Percentiles rank a stretch among this genome's conserved stretches.
Evolutionary conservation across 2,888 invertebrate species (phyloP).

Genomic region (Phorcus lineatus): DNA sequence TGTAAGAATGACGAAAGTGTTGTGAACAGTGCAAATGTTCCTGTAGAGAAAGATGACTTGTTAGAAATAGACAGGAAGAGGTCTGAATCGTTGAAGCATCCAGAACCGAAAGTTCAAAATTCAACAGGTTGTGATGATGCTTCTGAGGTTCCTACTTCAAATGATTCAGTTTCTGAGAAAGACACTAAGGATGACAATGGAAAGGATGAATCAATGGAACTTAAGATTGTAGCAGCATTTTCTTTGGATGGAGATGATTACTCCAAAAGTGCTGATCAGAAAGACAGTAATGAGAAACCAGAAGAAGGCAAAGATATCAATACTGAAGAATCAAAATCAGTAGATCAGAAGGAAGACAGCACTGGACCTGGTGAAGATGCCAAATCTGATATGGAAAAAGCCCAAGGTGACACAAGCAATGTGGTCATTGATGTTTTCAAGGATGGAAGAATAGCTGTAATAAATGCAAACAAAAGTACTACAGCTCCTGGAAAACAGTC

Average conservation of each 20-base stretch:
- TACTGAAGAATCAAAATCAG: no score
- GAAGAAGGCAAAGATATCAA: no score
- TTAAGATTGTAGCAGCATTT: constrained; percentile 45
- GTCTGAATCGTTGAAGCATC: not conserved
- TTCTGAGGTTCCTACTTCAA: not conserved
- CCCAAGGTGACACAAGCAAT: not conserved
- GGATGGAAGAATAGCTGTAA: constrained; percentile 1
- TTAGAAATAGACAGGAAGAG: not conserved
- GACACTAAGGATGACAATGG: not conserved
- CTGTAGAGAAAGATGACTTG: no score
- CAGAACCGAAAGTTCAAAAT: not conserved
- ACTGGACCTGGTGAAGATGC: not conserved
- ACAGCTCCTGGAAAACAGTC: not conserved
- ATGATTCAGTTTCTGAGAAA: not conserved
- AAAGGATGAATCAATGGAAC: constrained; percentile 12
- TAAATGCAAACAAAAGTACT: not conserved
- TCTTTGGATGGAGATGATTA: constrained; percentile 33
- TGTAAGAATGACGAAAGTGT: not conserved
- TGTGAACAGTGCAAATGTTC: not conserved
- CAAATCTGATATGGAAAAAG: not conserved
- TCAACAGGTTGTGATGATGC: not conserved
- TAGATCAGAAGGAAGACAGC: not conserved
- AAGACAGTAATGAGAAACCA: not conserved
- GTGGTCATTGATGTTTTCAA: constrained; percentile 18
- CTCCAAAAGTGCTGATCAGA: not conserved